A percentile compares a stretch with the other conserved stretches of the same genome.
These are phyloP conservation scores for Tachysurus fulvidraco DNA, from an alignment of 2,113 vertebrate genomes.

Conservation along the genomic window DNA sequence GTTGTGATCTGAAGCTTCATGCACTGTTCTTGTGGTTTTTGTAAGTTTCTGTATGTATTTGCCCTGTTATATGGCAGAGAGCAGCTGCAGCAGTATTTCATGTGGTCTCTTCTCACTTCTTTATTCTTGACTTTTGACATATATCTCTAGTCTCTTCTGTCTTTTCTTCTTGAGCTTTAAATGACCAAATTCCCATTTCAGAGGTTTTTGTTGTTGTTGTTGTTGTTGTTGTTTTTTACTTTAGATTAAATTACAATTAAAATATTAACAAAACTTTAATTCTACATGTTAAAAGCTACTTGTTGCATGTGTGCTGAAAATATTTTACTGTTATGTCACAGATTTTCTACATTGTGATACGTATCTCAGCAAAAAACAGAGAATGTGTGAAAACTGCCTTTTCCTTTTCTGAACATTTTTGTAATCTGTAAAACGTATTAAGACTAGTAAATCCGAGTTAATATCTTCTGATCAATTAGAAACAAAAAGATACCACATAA, in stretches of 20 bases:
- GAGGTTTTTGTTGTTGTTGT: too few species aligned
- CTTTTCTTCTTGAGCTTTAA: not conserved
- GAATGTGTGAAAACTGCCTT: not conserved
- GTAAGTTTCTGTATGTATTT: not conserved
- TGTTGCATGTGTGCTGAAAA: not conserved
- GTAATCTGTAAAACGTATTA: not conserved
- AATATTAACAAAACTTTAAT: not conserved
- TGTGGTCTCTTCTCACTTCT: not conserved
- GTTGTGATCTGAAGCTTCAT: not conserved
- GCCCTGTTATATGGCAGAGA: not conserved
- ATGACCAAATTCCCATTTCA: not conserved
- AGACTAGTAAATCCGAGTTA: not conserved
- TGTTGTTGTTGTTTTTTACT: too few species aligned
- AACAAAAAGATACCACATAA: not conserved
- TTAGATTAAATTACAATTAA: not conserved
- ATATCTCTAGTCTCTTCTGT: not conserved
- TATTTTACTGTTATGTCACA: not conserved
- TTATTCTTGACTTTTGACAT: not conserved
- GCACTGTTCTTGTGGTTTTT: not conserved
- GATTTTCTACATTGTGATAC: too few species aligned
- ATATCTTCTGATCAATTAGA: not conserved
- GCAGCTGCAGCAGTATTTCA: conserved; percentile 1
- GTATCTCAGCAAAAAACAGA: not conserved
- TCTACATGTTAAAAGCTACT: not conserved
- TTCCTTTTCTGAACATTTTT: too few species aligned